phyloP scores from a whole-genome alignment of 2,888 invertebrate genomes.

The Mimas tiliae region DNA sequence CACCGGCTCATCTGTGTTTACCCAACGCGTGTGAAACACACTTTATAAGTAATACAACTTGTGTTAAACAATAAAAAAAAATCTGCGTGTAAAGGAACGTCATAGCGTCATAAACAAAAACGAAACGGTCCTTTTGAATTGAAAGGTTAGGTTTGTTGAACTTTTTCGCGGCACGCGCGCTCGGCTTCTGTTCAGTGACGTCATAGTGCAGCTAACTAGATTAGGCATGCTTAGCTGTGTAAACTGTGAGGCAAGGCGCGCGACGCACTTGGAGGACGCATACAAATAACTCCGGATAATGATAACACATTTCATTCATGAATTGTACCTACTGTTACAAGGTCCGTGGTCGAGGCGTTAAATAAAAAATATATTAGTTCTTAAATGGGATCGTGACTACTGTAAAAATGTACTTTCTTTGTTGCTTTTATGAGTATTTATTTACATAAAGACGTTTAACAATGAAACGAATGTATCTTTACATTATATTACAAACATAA shows the following conservation, averaged over 20 bases:
- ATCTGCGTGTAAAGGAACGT: background rate
- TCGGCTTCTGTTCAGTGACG: conserved; percentile 67
- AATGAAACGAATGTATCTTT: background rate
- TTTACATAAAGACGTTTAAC: background rate
- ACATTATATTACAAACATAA: background rate
- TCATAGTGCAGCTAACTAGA: conserved; percentile 75
- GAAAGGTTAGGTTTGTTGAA: conserved; percentile 74
- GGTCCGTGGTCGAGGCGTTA: conserved; percentile 48
- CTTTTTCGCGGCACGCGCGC: conserved; percentile 68
- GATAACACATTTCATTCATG: conserved; percentile 53
- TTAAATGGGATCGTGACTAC: conserved; percentile 2
- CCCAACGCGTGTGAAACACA: conserved; percentile 44
- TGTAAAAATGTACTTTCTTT: conserved; percentile 10
- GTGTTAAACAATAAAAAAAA: conserved; percentile 7
- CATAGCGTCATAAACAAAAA: conserved; percentile 34
- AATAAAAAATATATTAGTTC: conserved; percentile 12
- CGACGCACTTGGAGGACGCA: conserved; percentile 53
- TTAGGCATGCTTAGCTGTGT: conserved; percentile 71
- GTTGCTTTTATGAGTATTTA: conserved; percentile 4
- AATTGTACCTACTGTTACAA: conserved; percentile 45
- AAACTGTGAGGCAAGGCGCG: conserved; percentile 53
- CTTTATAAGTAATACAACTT: conserved; percentile 41
- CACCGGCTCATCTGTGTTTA: conserved; percentile 40
- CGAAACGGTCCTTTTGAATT: conserved; percentile 15
- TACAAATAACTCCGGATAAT: conserved; percentile 46